Evolutionary conservation across 2,888 invertebrate species (phyloP), one percentile per base, ranked within the genome.

Genomic region (Esperia sulphurella): DNA sequence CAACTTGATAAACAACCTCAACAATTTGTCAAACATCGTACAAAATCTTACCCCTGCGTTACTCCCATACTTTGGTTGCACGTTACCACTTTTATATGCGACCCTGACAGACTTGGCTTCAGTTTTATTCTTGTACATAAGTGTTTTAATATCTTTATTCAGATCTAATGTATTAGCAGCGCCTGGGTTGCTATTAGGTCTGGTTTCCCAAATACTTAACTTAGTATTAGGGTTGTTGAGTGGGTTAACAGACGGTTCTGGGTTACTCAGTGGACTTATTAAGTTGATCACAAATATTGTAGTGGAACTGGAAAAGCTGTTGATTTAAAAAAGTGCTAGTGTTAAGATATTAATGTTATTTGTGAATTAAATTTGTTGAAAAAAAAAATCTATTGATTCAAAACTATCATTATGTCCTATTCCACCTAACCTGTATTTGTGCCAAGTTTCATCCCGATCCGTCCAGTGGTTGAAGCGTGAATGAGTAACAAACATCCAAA

Each of bases 21-120:
- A 89, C 51, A 88, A 88, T 43, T 41, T 89, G 0, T 88, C 88
- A 0, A 89, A 89, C 40, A 88, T 89, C 0, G 83, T 89, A 0
- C 88, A 88, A 43, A 89, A 89, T 44, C 47, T 89, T 1, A 89
- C 88, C 0, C 88, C 88, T 13, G 88, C 89, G 0, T 49, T 88
- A 0, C 39, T 89, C 0, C 89, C 88, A 0, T 88, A 88, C 48
- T 89, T 89, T 12, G 89, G 88, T 0, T 88, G 89, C 29, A 89
- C 89, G 0, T 43, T 89, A 1, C 88, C 88, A 0, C 60, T 89
- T 0, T 33, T 89, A 0, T 88, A 89, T 13, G 87, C 88, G 0
- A 88, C 88, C 0, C 56, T 89, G 43, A 88, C 88, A 0, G 88
- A 89, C 51, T 43, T 89, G 0, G 88, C 89, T 0, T 88, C 88